Conservation (phyloP, 2,113 vertebrate species). For the Oriolus oriolus region DNA sequence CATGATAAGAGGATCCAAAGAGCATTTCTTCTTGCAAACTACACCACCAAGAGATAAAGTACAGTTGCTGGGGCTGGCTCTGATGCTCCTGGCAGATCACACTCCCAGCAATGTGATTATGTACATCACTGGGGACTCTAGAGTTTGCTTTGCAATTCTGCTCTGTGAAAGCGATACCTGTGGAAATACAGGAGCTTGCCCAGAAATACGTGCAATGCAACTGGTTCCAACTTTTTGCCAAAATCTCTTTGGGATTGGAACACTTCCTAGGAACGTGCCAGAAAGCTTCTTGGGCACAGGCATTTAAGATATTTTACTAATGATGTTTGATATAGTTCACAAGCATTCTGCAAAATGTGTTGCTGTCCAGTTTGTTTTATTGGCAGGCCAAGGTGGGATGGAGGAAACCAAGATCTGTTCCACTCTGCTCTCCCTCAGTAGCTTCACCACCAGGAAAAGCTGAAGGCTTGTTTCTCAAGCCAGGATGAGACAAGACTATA, state of each 20-base stretch:
- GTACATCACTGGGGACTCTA: not conserved
- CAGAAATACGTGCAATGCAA: not conserved
- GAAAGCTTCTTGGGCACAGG: not conserved
- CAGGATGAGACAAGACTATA: not conserved
- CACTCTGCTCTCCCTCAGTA: not conserved
- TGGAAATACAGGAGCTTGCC: not conserved
- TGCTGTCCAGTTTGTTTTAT: not conserved
- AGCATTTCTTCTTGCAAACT: not conserved
- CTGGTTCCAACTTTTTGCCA: not conserved
- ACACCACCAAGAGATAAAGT: not conserved
- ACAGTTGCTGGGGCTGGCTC: not conserved
- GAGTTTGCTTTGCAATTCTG: not conserved
- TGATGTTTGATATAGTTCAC: not conserved
- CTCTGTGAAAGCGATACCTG: not conserved
- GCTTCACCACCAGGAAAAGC: not conserved
- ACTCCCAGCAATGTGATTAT: not conserved
- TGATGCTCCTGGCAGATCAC: not conserved
- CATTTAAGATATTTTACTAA: not conserved
- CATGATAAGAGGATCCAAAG: not conserved
- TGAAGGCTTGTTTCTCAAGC: not conserved
- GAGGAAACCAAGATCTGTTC: not conserved
- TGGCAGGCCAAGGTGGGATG: not conserved
- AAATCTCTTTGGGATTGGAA: not conserved
- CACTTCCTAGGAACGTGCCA: not conserved
- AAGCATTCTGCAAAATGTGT: not conserved